Evolutionary conservation across 1,140 invertebrate genomes (phyloP), one percentile per base, ranked within the genome.

Genomic region (Lepidurus packardi): DNA sequence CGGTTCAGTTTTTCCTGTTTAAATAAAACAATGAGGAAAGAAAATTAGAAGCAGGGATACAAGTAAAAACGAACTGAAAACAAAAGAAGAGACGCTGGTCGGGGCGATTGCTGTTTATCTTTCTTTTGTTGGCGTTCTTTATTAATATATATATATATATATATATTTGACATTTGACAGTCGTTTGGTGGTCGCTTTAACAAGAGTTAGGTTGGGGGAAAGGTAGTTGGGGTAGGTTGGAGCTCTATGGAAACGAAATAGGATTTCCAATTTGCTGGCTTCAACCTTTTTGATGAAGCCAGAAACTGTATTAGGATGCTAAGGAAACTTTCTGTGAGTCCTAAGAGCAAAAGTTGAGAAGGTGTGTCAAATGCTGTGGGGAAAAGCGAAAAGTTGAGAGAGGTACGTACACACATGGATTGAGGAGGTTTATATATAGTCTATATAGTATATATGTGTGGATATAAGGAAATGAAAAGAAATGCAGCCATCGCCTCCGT

Each of bases 81-180:
- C 42, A 45, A 77, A 78, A 79, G 41, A 53, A 65, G 42, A 73
- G 41, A 25, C 21, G 41, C 16, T 45, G 75, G 75, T 43, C 75
- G 75, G 75, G 75, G 75, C 75, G 75, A 77, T 47, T 47, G 75
- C 75, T 77, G 74, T 34, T 77, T 77, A 65, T 73, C 21, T 77
- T 73, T 24, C 7, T 73, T 77, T 73, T 53, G n/a, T 47, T 21
- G n/a, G n/a, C 76, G n/a, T 77, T 43, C 25, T 77, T 34, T 77
- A 21, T 21, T 8, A n/a, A 21, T 21, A n/a, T 9, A 65, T 16
- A 53, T 13, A n/a, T n/a, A n/a, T n/a, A n/a, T 13, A 21, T 21
- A n/a, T 9, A 65, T 16, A 53, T 13, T 21, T 78, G 21, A 8
- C 6, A 13, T n/a, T 75, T 1, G 34, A 75, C 24, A 42, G 7